Percentiles rank a stretch among this genome's conserved stretches.
These are phyloP conservation scores for Carposina sasakii DNA, from an alignment of 1,140 invertebrate genomes.

Conservation along the genomic window DNA sequence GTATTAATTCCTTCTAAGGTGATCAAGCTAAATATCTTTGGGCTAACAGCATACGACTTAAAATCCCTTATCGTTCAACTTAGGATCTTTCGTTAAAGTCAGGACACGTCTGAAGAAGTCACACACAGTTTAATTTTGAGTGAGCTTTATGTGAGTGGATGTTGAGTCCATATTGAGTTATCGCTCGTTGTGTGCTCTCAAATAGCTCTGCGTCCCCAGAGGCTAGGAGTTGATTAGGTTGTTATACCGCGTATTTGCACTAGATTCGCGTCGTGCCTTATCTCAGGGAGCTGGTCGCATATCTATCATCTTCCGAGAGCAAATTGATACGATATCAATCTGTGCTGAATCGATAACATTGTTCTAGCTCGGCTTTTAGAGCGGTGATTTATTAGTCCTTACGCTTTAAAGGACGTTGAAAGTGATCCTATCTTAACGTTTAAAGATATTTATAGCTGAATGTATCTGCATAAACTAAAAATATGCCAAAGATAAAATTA, in stretches of 20 bases:
- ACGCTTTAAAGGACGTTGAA: no score
- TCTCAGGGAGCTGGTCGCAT: conserved; percentile 29
- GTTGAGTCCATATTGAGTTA: conserved; percentile 36
- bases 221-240: conserved; percentile 43
- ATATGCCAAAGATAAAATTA: no score
- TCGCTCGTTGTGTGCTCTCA: conserved; percentile 13
- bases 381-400: no score
- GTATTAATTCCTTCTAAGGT: background rate
- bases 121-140: conserved; percentile 24
- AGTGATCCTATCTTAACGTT: no score
- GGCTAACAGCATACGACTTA: conserved; percentile 1
- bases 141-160: conserved; percentile 25
- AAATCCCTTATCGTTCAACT: conserved; percentile 2
- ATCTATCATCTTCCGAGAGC: conserved; percentile 39
- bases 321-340: conserved; percentile 39
- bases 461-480: no score
- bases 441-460: no score
- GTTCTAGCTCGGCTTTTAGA: no score
- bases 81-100: conserved; percentile 22
- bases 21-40: no score
- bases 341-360: conserved; percentile 22
- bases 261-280: conserved; percentile 49
- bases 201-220: conserved; percentile 22
- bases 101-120: conserved; percentile 17
- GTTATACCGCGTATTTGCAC: conserved; percentile 41